A percentile compares a stretch with the other conserved stretches of the same genome.
phyloP scores from a whole-genome alignment of 2,888 invertebrate genomes.

The Philereme vetulata region DNA sequence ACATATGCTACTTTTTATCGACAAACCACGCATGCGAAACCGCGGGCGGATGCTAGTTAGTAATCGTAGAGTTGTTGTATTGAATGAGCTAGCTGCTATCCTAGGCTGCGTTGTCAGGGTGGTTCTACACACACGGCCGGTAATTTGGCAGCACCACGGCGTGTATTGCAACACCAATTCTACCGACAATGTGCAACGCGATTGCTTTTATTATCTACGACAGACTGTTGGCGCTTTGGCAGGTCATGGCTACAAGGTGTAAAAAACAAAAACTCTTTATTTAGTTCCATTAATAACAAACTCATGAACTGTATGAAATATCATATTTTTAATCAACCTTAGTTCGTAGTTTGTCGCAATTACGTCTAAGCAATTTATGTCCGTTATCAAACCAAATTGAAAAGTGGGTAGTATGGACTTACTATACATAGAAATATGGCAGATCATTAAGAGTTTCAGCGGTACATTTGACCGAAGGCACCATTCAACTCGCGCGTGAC shows the following conservation, averaged over 20 bases:
- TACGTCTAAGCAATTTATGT: too few relatives aligned
- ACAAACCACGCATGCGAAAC: too few relatives aligned
- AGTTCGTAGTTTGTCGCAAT: too few relatives aligned
- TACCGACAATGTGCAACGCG: slow-evolving; percentile 52
- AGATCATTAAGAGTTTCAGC: slow-evolving; percentile 12
- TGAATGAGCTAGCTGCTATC: slow-evolving; percentile 7
- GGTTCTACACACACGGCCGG: slow-evolving; percentile 39
- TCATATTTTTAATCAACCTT: too few relatives aligned
- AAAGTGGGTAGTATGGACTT: too few relatives aligned
- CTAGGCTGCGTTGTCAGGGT: slow-evolving; percentile 16
- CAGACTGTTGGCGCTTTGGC: slow-evolving; percentile 29
- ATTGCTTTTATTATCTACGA: slow-evolving; percentile 55
- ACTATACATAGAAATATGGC: neutral
- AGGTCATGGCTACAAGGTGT: neutral
- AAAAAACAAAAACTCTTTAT: too few relatives aligned
- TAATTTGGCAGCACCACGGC: slow-evolving; percentile 62
- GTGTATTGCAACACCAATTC: slow-evolving; percentile 60
- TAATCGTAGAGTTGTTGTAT: too few relatives aligned
- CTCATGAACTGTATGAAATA: too few relatives aligned
- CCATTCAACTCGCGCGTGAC: slow-evolving; percentile 30
- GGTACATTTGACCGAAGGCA: slow-evolving; percentile 14
- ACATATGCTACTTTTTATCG: too few relatives aligned
- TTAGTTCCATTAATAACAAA: too few relatives aligned
- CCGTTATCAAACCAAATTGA: too few relatives aligned
- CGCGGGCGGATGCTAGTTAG: too few relatives aligned